These are phyloP conservation scores for Amblyteles armatorius DNA, from an alignment of 2,888 invertebrate genomes.

Conservation along the genomic window DNA sequence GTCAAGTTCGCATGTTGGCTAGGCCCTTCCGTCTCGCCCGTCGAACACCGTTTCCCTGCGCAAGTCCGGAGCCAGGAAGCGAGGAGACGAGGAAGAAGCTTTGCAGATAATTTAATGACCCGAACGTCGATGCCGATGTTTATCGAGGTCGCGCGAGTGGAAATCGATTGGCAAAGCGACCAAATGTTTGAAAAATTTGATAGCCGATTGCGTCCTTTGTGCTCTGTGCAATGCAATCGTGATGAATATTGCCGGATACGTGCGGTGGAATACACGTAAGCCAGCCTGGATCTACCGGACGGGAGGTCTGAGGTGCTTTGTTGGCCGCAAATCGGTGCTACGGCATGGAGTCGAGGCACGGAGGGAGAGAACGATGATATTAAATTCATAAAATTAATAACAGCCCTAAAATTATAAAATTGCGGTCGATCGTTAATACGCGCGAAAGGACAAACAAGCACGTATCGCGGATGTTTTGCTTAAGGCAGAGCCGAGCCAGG, in stretches of 20 bases:
- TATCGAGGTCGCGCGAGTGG: neutral
- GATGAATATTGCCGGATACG: neutral
- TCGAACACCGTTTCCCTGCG: neutral
- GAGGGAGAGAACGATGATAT: neutral
- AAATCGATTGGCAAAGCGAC: neutral
- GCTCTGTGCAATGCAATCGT: neutral
- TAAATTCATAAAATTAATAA: neutral
- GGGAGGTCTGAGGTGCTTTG: neutral
- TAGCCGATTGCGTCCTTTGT: constrained; percentile 2
- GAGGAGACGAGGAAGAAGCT: neutral
- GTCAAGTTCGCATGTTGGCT: constrained; percentile 31
- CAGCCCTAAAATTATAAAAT: neutral
- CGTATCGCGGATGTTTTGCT: neutral
- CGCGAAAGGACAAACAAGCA: neutral
- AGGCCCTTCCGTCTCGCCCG: neutral
- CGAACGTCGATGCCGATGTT: neutral
- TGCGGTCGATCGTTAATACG: neutral
- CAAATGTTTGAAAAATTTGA: constrained; percentile 18
- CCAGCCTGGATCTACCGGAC: neutral
- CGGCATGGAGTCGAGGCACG: neutral
- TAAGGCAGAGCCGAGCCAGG: neutral
- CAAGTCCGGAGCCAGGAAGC: no score
- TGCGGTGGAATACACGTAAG: neutral
- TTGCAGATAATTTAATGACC: neutral
- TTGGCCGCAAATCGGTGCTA: neutral